Base-by-base conservation (phyloP, 1,140 invertebrate species). In the Condylostylus longicornis region DNA sequence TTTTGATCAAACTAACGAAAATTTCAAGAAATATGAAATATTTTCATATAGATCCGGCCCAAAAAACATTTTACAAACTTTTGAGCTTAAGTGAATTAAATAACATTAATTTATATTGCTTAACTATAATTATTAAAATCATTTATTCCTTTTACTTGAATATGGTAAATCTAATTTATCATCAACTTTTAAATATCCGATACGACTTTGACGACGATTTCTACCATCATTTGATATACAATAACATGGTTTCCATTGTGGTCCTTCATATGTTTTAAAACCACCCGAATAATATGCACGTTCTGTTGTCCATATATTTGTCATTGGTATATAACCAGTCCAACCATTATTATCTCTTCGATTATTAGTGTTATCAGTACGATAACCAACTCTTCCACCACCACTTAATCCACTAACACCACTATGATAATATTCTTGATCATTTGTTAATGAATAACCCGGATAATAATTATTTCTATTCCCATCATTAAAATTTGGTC, bases 211-310 rank as follows among this genome's bases (percentile, higher is more conserved):
- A 0, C 49, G 35, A n/a, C 54, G 14, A 18, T 47, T 52, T 18
- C 57, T 54, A 2, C 33, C 29, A 4, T 20, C 31, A 17, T 21
- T 13, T 19, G 28, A 23, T 38, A 55, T 48, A 38, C 56, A 58
- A 37, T 56, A 56, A 34, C 56, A 57, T 14, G 57, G 56, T 27
- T 55, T 58, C 55, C 55, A 58, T 21, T 45, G 50, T 19, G 51
- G 52, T 10, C 27, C 31, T 1, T 43, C 37, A 15, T 56, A 50
- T 4, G 44, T 33, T 14, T 30, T 12, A 3, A 38, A 22, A 34
- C 37, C 20, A 27, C 32, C 37, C 12, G 42, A 34, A 5, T 31
- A 22, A 32, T 22, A 33, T 31, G 25, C 33, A 5, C 57, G 47
- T 30, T 59, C 54, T 1, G 57, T 60, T 18, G 57, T 60, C 57